phyloP scores from a whole-genome alignment of 2,113 vertebrate species.

The Suricata suricatta region DNA sequence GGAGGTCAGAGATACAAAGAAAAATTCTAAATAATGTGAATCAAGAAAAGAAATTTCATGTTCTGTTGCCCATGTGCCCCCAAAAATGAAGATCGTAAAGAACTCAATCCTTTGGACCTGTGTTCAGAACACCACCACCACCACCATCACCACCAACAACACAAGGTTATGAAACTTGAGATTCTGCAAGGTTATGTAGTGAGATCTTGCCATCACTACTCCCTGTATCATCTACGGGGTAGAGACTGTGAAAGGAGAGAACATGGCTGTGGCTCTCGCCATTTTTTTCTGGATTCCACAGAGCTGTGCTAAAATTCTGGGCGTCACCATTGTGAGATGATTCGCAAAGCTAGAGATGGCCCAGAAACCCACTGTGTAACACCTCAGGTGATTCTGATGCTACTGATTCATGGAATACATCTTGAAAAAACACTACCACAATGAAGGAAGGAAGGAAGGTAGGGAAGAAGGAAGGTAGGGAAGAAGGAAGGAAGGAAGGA shows the following conservation, averaged over 20 bases:
- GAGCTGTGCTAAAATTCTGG: background rate
- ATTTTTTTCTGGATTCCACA: background rate
- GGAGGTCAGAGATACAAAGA: background rate
- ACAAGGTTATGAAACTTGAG: background rate
- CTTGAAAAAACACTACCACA: background rate
- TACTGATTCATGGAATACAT: background rate
- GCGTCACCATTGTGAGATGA: background rate
- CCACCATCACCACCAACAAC: background rate
- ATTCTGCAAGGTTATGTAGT: background rate
- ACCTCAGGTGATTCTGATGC: background rate
- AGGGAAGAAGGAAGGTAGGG: too few species aligned
- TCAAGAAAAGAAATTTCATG: background rate
- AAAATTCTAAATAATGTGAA: background rate
- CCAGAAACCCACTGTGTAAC: background rate
- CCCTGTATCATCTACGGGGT: fast-evolving
- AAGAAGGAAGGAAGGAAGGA: background rate
- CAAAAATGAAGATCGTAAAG: background rate
- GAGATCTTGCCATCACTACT: background rate
- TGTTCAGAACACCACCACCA: background rate
- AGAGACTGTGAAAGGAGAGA: background rate
- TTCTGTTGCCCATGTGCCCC: background rate
- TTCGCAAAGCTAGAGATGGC: background rate
- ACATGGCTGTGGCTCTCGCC: background rate
- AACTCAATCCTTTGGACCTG: background rate
- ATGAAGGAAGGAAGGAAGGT: background rate